Conservation (phyloP, 2,113 vertebrate species). For the Pteronura brasiliensis region DNA sequence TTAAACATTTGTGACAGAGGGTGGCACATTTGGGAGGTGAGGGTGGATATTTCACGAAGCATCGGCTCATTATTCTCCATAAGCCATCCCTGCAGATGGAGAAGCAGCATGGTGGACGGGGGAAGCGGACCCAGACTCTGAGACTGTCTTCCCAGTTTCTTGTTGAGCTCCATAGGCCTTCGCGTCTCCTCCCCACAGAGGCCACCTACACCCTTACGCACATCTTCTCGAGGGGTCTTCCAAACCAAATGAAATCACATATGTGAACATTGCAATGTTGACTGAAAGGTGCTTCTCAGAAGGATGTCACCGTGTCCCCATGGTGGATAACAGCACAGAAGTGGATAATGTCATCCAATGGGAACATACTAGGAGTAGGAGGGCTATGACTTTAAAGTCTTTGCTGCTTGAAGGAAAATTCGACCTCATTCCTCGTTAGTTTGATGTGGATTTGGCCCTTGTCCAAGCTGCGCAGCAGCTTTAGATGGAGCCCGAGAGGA, state of each 20-base stretch:
- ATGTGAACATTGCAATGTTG: neutral
- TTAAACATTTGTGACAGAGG: neutral
- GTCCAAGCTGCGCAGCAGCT: neutral
- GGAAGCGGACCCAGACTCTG: neutral
- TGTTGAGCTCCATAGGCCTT: accelerated
- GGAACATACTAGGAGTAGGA: neutral
- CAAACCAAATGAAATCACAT: neutral
- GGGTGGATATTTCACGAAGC: neutral
- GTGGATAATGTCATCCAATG: neutral
- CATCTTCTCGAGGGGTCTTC: neutral
- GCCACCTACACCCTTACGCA: neutral
- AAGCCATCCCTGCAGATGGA: accelerated
- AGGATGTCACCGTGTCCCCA: neutral
- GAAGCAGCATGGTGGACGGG: accelerated
- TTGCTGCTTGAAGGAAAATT: neutral
- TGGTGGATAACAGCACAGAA: neutral
- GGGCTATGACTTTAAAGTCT: neutral
- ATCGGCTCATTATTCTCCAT: neutral
- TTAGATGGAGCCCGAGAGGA: neutral
- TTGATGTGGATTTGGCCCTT: neutral
- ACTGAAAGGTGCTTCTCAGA: neutral
- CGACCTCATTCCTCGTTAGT: neutral
- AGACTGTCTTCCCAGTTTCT: neutral
- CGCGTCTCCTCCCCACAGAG: neutral
- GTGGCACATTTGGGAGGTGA: neutral